A percentile compares a stretch with the other conserved stretches of the same genome.
Conservation (phyloP, 2,113 vertebrate genomes). For the Merops nubicus region DNA sequence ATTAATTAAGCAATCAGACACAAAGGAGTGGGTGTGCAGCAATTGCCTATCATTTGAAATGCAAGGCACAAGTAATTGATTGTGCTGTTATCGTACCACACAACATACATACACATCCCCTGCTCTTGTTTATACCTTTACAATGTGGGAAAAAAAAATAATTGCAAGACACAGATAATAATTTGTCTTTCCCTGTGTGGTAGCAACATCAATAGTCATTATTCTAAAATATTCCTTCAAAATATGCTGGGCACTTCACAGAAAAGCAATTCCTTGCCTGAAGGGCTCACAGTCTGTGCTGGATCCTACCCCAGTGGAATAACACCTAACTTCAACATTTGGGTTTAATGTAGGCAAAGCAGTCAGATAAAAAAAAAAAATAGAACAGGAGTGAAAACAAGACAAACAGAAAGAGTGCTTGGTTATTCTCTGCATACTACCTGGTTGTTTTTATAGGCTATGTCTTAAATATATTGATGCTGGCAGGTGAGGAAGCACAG, state of each 20-base stretch:
- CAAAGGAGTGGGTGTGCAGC: slow-evolving; percentile 30
- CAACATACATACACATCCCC: not conserved
- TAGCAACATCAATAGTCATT: not conserved
- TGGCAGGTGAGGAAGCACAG: slow-evolving; percentile 26
- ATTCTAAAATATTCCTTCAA: slow-evolving; percentile 6
- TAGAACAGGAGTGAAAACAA: not conserved
- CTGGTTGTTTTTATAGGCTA: not conserved
- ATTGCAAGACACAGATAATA: not conserved
- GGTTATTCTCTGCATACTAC: not conserved
- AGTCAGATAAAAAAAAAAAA: not conserved
- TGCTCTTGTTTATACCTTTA: not conserved
- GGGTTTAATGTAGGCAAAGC: not conserved
- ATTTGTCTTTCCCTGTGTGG: not conserved
- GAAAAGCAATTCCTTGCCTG: not conserved
- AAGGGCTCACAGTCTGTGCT: not conserved
- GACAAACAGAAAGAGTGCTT: not conserved
- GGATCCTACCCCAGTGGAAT: not conserved
- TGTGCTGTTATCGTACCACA: not conserved
- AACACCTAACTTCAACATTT: not conserved
- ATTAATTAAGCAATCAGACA: slow-evolving; percentile 55
- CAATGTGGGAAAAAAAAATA: not conserved
- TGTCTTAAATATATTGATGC: slow-evolving; percentile 48
- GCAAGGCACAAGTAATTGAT: slow-evolving; percentile 39
- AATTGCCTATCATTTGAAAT: slow-evolving; percentile 26
- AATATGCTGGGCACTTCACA: not conserved